These are phyloP conservation scores for Drosophila setifemur DNA, from an alignment of 1,140 invertebrate genomes.

Conservation along the genomic window DNA sequence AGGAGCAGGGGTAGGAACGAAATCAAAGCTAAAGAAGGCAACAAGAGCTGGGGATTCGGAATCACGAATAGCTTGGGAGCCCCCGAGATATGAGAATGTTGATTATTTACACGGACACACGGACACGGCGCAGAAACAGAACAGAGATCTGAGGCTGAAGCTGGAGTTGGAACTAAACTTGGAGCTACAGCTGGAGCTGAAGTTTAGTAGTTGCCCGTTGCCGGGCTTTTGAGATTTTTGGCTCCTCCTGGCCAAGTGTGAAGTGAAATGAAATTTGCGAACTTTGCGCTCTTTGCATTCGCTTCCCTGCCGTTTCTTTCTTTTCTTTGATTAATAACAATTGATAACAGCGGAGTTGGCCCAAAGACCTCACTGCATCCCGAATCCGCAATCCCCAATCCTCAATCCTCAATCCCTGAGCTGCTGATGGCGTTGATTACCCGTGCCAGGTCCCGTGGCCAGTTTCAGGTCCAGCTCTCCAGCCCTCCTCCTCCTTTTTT, in stretches of 20 bases:
- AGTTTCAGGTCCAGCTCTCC: neutral
- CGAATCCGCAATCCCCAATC: constrained; percentile 14
- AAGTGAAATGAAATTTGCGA: constrained; percentile 75
- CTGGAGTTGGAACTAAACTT: too few relatives aligned
- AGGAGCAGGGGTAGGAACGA: neutral
- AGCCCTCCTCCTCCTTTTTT: too few relatives aligned
- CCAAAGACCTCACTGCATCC: constrained; percentile 9
- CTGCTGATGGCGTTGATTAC: constrained; percentile 74
- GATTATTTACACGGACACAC: constrained; percentile 74
- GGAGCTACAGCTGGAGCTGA: too few relatives aligned
- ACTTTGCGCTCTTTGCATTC: constrained; percentile 62
- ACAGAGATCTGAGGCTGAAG: constrained; percentile 12
- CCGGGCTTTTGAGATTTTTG: neutral
- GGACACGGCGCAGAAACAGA: neutral
- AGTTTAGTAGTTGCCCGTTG: neutral
- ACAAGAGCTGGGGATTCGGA: constrained; percentile 35
- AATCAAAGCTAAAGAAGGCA: constrained; percentile 2
- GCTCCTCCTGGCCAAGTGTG: constrained; percentile 56
- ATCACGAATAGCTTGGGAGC: constrained; percentile 76
- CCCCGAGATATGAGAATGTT: constrained; percentile 74
- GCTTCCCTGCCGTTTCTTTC: constrained; percentile 5
- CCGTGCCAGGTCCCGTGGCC: constrained; percentile 23
- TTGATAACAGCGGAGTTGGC: constrained; percentile 57
- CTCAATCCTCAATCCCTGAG: constrained; percentile 22
- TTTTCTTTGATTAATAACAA: constrained; percentile 78